Base-by-base conservation (phyloP, 2,797 vertebrate genomes). In the Delichon dasypus region DNA sequence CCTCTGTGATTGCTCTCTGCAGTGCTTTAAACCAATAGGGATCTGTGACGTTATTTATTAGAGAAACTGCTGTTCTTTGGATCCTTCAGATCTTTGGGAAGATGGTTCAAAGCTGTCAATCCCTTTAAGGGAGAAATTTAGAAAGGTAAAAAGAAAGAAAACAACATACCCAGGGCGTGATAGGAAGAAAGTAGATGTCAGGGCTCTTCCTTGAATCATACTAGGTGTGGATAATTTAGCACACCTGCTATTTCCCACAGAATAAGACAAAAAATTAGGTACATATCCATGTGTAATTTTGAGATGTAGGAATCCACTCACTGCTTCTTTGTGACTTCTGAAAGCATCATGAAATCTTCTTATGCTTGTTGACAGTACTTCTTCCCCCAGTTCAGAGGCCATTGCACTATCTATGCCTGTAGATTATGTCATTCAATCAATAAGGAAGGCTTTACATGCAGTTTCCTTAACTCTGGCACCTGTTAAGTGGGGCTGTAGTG, bases 81-180 rank as follows among this genome's bases (percentile, higher is more conserved):
- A 47, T 67, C 66, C 64, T 64, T 93, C 83, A 96, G 88, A 79
- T 95, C 77, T 92, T 89, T 48, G 65, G 72, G 26, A 87, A 95
- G 65, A 66, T 21, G 90, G 88, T 93, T 95, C 90, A 97, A 95
- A 97, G 77, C 72, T 91, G 77, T 91, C 88, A 88, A 7, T 73
- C 62, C 68, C 62, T 94, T 92, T 27, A 96, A 88, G 76, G 44
- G 26, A 88, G 25, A 42, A 85, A 92, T 34, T 86, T 47, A 86
- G 84, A 89, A 90, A 91, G 45, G 42, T 38, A 87, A 89, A 84
- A 90, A 75, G 30, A 50, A 82, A 81, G 80, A 81, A 83, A 89
- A 72, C 50, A 82, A 61, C 36, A 36, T 50, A 75, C 32, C 16
- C 58, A 58, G 32, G 60, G 54, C 53, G 10, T 27, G 14, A 82